A percentile compares a stretch with the other conserved stretches of the same genome.
phyloP scores from a whole-genome alignment of 1,140 invertebrate genomes.

The Cotesia typhae region DNA sequence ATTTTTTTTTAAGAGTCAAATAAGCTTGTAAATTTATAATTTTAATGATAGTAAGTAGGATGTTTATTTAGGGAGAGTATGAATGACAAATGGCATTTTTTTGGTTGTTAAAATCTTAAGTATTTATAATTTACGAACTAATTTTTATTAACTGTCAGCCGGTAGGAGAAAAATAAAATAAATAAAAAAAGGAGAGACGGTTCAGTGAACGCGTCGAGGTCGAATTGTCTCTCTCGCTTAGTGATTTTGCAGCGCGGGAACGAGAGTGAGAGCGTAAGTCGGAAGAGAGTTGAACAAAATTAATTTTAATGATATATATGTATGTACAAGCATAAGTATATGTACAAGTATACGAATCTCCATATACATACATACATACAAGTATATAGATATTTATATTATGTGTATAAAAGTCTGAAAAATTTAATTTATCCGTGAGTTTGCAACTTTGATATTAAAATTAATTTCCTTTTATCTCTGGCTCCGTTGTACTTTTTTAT shows the following conservation, averaged over 20 bases:
- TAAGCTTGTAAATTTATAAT: too few species aligned
- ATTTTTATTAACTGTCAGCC: conserved; percentile 27
- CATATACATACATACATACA: too few species aligned
- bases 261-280: conserved; percentile 1
- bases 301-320: conserved; percentile 11
- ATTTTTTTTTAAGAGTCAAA: too few species aligned
- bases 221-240: conserved; percentile 32
- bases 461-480: not conserved
- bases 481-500: conserved; percentile 9
- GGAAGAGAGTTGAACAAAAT: not conserved
- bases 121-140: conserved; percentile 23
- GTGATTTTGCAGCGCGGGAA: conserved; percentile 30
- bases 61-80: too few species aligned
- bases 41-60: too few species aligned
- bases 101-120: not conserved
- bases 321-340: not conserved
- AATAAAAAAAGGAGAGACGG: conserved; percentile 26
- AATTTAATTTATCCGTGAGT: too few species aligned
- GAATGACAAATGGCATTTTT: too few species aligned
- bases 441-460: too few species aligned
- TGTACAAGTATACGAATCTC: too few species aligned
- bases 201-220: conserved; percentile 38
- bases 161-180: conserved; percentile 20
- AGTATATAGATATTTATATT: too few species aligned
- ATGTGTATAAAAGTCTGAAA: too few species aligned